These are phyloP conservation scores for Siniperca knerii DNA, from an alignment of 2,113 vertebrate species.

Conservation along the genomic window DNA sequence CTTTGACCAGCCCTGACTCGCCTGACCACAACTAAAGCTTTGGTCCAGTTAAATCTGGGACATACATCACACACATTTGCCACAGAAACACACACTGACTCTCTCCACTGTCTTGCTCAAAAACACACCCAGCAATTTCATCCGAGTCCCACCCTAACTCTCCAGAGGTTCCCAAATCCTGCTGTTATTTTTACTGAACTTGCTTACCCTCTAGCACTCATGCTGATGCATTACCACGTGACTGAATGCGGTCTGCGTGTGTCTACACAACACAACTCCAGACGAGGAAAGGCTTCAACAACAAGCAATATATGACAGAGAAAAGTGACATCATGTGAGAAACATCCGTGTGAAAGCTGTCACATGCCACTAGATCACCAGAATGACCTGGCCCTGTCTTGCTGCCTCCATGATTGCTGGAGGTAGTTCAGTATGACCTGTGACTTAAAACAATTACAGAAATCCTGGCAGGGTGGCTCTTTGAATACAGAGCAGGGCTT, in stretches of 20 bases:
- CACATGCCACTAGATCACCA: constrained; percentile 18
- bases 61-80: constrained; percentile 54
- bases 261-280: constrained; percentile 27
- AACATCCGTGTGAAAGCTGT: constrained; percentile 37
- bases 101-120: constrained; percentile 52
- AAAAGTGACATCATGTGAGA: constrained; percentile 50
- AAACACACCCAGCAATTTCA: constrained; percentile 83
- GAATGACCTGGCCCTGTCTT: constrained; percentile 15
- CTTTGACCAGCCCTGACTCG: constrained; percentile 45
- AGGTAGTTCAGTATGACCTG: constrained; percentile 50
- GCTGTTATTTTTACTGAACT: constrained; percentile 82
- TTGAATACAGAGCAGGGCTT: constrained; percentile 41
- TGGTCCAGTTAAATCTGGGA: constrained; percentile 76
- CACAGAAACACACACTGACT: constrained; percentile 50
- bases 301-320: constrained; percentile 38
- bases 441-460: constrained; percentile 54
- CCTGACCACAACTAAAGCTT: constrained; percentile 72
- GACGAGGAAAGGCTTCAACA: constrained; percentile 26
- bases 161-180: constrained; percentile 75
- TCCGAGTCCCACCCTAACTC: constrained; percentile 80
- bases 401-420: constrained; percentile 53
- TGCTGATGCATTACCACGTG: constrained; percentile 43
- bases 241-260: constrained; percentile 25
- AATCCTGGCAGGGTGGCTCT: constrained; percentile 10
- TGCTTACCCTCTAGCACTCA: constrained; percentile 48